phyloP scores from a whole-genome alignment of 1,140 invertebrate genomes.

The Drosophila repleta region DNA sequence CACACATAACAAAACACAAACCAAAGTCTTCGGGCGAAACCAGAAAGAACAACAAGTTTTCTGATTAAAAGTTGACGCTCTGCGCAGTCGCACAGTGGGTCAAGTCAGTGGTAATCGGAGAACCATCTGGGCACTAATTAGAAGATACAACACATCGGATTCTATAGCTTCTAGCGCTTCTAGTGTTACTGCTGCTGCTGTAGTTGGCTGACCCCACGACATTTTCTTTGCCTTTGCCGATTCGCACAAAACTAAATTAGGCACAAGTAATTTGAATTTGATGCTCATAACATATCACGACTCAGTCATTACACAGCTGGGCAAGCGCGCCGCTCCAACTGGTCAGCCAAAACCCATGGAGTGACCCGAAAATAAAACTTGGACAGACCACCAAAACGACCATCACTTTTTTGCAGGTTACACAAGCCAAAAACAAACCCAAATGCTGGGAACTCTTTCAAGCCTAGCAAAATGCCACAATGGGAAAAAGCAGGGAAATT shows the following conservation, averaged over 20 bases:
- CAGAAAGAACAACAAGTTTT: slow-evolving; percentile 42
- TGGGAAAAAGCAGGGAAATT: background rate
- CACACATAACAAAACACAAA: slow-evolving; percentile 1
- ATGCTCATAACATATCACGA: slow-evolving; percentile 77
- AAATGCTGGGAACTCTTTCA: slow-evolving; percentile 37
- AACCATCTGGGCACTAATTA: slow-evolving; percentile 25
- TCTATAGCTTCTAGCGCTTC: background rate
- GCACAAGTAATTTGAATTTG: slow-evolving; percentile 49
- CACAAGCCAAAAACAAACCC: slow-evolving; percentile 20
- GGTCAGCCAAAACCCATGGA: slow-evolving; percentile 3
- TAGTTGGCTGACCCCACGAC: slow-evolving; percentile 30
- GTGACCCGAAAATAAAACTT: slow-evolving; percentile 58
- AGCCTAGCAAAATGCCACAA: slow-evolving; percentile 30
- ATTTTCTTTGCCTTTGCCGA: slow-evolving; percentile 22
- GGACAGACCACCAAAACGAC: slow-evolving; percentile 24
- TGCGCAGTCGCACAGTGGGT: slow-evolving; percentile 42
- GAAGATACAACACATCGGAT: slow-evolving; percentile 4
- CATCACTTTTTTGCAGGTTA: slow-evolving; percentile 38
- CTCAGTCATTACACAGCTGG: slow-evolving; percentile 64
- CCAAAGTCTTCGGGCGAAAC: slow-evolving; percentile 22
- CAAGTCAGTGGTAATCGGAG: slow-evolving; percentile 33
- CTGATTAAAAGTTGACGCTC: slow-evolving; percentile 21
- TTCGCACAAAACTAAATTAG: slow-evolving; percentile 35
- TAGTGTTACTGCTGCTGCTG: background rate
- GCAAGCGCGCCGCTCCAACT: slow-evolving; percentile 13